Evolutionary conservation across 1,140 invertebrate genomes (phyloP).

Genomic region (Drosophila sechellia): DNA sequence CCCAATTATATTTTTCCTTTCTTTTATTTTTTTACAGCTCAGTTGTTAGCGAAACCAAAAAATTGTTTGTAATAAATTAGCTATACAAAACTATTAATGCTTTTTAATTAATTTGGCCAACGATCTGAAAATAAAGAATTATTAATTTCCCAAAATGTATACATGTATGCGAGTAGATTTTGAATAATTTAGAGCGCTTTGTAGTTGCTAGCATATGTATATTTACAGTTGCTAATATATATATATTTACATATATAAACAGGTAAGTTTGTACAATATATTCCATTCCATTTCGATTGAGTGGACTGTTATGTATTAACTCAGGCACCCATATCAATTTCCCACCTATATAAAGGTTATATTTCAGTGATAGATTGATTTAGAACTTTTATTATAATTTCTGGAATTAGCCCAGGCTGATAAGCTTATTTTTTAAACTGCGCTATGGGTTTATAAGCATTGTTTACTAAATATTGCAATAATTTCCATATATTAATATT

Average conservation of each 20-base stretch:
- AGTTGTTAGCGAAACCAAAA: conserved; percentile 68
- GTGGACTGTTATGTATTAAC: background rate
- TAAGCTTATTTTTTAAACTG: conserved; percentile 36
- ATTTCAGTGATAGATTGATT: background rate
- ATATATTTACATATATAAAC: background rate
- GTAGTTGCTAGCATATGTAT: conserved; percentile 36
- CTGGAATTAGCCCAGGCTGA: conserved; percentile 37
- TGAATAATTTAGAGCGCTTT: conserved; percentile 42
- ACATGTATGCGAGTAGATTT: conserved; percentile 22
- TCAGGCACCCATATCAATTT: background rate
- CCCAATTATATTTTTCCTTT: conserved; percentile 41
- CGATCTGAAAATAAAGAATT: conserved; percentile 31
- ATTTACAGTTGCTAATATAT: background rate
- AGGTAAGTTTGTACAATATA: conserved; percentile 43
- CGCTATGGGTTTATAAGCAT: background rate
- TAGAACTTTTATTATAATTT: conserved; percentile 3
- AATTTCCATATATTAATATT: background rate
- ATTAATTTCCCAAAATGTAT: conserved; percentile 39
- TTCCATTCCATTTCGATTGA: background rate
- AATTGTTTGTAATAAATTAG: conserved; percentile 77
- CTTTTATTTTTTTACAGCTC: conserved; percentile 73
- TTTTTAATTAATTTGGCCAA: conserved; percentile 57
- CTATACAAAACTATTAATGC: conserved; percentile 41
- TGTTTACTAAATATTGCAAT: background rate
- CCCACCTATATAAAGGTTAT: background rate